These are phyloP conservation scores for Petrocephalus zakoni DNA, from an alignment of 2,113 vertebrate species.

Conservation along the genomic window DNA sequence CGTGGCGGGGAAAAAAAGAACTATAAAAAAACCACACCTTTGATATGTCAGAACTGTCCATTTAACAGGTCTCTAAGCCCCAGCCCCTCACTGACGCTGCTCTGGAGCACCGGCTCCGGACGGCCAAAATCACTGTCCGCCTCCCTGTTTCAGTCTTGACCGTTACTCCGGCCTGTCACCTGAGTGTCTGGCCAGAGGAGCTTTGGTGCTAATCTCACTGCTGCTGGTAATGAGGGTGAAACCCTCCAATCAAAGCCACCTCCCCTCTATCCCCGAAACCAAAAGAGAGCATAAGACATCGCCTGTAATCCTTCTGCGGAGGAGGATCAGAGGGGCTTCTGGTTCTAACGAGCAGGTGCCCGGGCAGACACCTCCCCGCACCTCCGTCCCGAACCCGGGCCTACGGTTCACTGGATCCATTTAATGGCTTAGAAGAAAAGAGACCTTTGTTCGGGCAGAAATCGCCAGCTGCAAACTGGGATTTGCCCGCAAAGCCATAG, in stretches of 20 bases:
- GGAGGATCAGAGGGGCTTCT: slow-evolving; percentile 29
- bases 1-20: not conserved
- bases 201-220: not conserved
- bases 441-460: not conserved
- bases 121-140: not conserved
- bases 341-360: slow-evolving; percentile 32
- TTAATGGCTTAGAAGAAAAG: slow-evolving; percentile 46
- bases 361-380: slow-evolving; percentile 26
- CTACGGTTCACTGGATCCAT: slow-evolving; percentile 48
- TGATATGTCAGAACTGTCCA: not conserved
- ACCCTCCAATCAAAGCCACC: slow-evolving; percentile 29
- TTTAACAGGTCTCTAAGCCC: not conserved
- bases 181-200: not conserved
- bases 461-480: slow-evolving; percentile 26
- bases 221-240: not conserved
- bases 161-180: not conserved
- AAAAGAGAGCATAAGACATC: slow-evolving; percentile 6
- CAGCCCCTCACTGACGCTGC: not conserved
- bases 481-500: not conserved
- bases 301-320: slow-evolving; percentile 36
- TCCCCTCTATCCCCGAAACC: slow-evolving; percentile 25
- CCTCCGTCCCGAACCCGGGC: slow-evolving; percentile 28
- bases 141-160: not conserved
- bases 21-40: not conserved
- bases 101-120: not conserved